Conservation (phyloP, 2,888 invertebrate genomes). For the Neria commutata region DNA sequence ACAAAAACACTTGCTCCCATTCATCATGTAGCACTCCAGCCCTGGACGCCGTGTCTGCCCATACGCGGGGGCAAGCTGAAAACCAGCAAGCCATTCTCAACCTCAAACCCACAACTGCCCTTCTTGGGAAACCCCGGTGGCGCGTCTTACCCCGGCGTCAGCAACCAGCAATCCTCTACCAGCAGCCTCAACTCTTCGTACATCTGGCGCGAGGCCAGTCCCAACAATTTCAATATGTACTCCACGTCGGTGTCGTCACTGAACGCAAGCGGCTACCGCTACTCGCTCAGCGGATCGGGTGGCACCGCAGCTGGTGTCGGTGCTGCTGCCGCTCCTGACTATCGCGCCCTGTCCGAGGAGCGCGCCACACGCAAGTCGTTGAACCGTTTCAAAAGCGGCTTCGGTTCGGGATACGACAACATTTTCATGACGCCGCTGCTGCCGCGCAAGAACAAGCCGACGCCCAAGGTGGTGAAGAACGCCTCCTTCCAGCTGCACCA, state of each 20-base stretch:
- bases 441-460: conserved; percentile 57
- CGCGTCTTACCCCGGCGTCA: conserved; percentile 27
- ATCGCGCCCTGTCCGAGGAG: conserved; percentile 57
- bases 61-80: conserved; percentile 62
- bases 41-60: conserved; percentile 62
- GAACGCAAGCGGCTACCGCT: conserved; percentile 52
- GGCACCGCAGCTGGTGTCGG: conserved; percentile 16
- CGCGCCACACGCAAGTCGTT: conserved; percentile 57
- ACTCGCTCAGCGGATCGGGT: conserved; percentile 45
- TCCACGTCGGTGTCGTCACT: conserved; percentile 60
- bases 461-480: conserved; percentile 41
- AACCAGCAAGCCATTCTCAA: conserved; percentile 62
- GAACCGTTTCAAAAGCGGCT: conserved; percentile 58
- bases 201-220: conserved; percentile 62
- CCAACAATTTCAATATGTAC: conserved; percentile 62
- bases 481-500: conserved; percentile 25
- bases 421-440: conserved; percentile 59
- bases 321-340: conserved; percentile 33
- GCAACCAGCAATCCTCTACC: conserved; percentile 50
- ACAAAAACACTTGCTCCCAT: conserved; percentile 26
- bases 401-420: conserved; percentile 61
- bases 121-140: conserved; percentile 51
- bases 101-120: conserved; percentile 62
- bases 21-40: conserved; percentile 58
- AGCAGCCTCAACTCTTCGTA: conserved; percentile 62